These are phyloP conservation scores for Phocoena sinus DNA, from an alignment of 2,113 vertebrate genomes.

Conservation along the genomic window DNA sequence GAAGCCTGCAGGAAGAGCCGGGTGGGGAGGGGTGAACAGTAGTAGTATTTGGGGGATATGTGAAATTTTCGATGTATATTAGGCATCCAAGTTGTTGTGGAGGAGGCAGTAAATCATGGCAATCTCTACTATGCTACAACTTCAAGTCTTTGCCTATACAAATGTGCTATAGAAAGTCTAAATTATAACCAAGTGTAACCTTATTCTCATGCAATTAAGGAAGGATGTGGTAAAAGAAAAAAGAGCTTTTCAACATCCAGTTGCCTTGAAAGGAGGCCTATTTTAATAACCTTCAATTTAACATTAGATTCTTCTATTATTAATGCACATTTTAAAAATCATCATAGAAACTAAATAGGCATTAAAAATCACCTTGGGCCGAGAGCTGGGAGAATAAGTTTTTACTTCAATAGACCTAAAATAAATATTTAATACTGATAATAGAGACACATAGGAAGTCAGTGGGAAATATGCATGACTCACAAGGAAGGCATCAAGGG, in stretches of 20 bases:
- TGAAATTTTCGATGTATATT: background rate
- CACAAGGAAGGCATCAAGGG: background rate
- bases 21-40: background rate
- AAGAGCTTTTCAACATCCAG: constrained; percentile 47
- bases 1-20: background rate
- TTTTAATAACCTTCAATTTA: constrained; percentile 68
- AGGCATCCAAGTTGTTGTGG: background rate
- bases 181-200: constrained; percentile 59
- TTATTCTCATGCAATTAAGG: constrained; percentile 57
- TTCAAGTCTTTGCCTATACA: constrained; percentile 6
- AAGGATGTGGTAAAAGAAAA: constrained; percentile 25
- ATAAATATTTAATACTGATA: constrained; percentile 66
- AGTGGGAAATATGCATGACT: constrained; percentile 39
- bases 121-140: background rate
- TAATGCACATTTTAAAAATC: constrained; percentile 63
- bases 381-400: constrained; percentile 57
- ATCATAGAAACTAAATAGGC: constrained; percentile 65
- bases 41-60: background rate
- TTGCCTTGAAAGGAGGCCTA: constrained; percentile 62
- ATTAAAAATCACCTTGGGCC: constrained; percentile 70
- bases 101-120: background rate
- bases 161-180: constrained; percentile 40
- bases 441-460: constrained; percentile 53
- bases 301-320: constrained; percentile 63
- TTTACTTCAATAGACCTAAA: constrained; percentile 64